A percentile compares a stretch with the other conserved stretches of the same genome.
Conservation (phyloP, 2,797 vertebrate species). For the Semotilus atromaculatus region DNA sequence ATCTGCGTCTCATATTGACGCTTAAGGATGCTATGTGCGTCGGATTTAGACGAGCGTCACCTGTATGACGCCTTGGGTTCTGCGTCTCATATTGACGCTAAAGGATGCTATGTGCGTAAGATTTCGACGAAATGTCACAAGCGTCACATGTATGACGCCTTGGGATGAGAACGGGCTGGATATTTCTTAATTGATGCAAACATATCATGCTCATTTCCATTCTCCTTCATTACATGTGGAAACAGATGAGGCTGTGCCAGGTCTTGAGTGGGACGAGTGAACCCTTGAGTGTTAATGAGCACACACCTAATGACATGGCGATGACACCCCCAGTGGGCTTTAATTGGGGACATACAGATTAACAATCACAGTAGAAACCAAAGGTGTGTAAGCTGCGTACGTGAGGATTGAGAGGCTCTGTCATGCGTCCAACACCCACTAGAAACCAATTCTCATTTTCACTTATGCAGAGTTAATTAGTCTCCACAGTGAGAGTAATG, state of each 20-base stretch:
- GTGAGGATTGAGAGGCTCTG: constrained; percentile 23
- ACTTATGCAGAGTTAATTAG: constrained; percentile 62
- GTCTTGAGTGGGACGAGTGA: constrained; percentile 13
- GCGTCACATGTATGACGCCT: no score
- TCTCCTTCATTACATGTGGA: constrained; percentile 17
- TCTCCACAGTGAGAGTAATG: constrained; percentile 52
- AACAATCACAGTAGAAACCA: constrained; percentile 40
- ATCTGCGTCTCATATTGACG: no score
- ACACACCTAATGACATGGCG: constrained; percentile 35
- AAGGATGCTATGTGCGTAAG: no score
- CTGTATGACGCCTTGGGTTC: no score
- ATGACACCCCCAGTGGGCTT: constrained; percentile 23
- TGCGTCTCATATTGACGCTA: no score
- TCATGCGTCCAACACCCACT: constrained; percentile 47
- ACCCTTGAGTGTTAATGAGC: constrained; percentile 53
- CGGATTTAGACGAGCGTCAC: no score
- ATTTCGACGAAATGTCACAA: no score
- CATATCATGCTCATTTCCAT: constrained; percentile 24
- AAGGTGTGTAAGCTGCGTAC: constrained; percentile 37
- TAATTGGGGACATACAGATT: constrained; percentile 55
- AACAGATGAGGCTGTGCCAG: constrained; percentile 10
- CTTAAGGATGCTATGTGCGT: no score
- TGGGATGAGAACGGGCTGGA: no score
- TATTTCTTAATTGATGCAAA: constrained; percentile 22
- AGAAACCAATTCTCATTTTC: constrained; percentile 59